Evolutionary conservation across 2,888 invertebrate species (phyloP), one percentile per base, ranked within the genome.

Genomic region (Nebria brevicollis): DNA sequence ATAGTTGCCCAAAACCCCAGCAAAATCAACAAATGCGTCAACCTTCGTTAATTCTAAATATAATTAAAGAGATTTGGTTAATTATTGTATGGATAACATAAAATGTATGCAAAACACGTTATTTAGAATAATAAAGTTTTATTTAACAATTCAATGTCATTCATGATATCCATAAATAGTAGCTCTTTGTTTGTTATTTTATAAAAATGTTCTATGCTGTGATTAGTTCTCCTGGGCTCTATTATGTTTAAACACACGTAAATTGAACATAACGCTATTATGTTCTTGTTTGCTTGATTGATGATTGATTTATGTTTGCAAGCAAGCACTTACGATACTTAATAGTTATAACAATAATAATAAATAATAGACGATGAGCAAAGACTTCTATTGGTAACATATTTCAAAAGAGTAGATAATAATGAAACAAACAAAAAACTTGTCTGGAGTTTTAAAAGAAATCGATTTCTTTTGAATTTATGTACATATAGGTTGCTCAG

Each of bases 41-140:
- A 20, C 70, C 5, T 15, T 7, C 70, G 70, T 70, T 25, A 68
- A 25, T 68, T 68, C 34, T 6, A 11, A 70, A 70, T 70, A 70
- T 26, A 70, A 70, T 70, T 25, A 20, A 20, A 70, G 70, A 54
- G 70, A 70, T 70, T 66, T 66, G 25, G 25, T 15, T 66, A 11
- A 25, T 66, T n/a, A 26, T 70, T 70, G 25, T 70, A 13, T 54
- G 54, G 4, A 54, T 54, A 8, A 54, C 54, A 54, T 7, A 2
- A 34, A 34, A 34, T 54, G 4, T 54, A 54, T 54, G 13, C 7
- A 3, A 54, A 8, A 54, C 13, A 11, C 7, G 8, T 11, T 54
- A 54, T 54, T 8, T 54, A 54, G 4, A 54, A 54, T 54, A 11
- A 54, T 54, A 54, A 7, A 54, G 5, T 2, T 54, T 54, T 3